Base-by-base conservation (phyloP, 2,113 vertebrate genomes). In the Mustelus asterias region DNA sequence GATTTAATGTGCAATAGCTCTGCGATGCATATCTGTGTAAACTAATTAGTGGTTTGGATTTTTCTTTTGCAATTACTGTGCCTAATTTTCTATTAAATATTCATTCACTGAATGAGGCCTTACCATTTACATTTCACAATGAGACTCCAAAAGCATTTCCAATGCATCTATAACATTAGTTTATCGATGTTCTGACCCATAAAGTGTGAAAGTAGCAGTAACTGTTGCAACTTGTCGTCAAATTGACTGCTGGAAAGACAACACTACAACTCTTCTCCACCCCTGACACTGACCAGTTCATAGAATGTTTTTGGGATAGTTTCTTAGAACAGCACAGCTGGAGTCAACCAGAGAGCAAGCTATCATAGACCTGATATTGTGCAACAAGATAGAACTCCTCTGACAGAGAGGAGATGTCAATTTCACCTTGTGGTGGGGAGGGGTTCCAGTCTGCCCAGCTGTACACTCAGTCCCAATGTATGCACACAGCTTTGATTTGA, bases 61-160 rank as follows among this genome's bases (percentile, higher is more conserved):
- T 93, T 93, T 33, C 89, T 93, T 65, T 93, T 20, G 60, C 65
- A 65, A 93, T 93, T 93, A 65, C 60, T 93, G 60, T 65, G 60
- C 89, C 65, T 93, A 93, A 93, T 93, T 93, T 93, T 14, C 60
- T 16, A 93, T 93, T 65, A 65, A 93, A 93, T 92, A 65, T 37
- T n/a, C 89, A 92, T 67, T 90, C 48, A 58, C 16, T 60, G 88
- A 33, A 37, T 93, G 60, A 67, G 60, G 4, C n/a, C 63, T 65
- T 93, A 22, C 58, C 89, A 10, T 37, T 0, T 18, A 7, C 65
- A 63, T n/a, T 93, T 93, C 89, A 93, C 65, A 33, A 93, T 93
- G n/a, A 93, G 7, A 37, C 33, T 65, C n/a, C 63, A 93, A 37
- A 67, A 16, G 22, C 60, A 67, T 93, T 65, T 67, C 14, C 89